A percentile compares a stretch with the other conserved stretches of the same genome.
phyloP scores from a whole-genome alignment of 2,797 vertebrate genomes.

The Limnodromus scolopaceus region DNA sequence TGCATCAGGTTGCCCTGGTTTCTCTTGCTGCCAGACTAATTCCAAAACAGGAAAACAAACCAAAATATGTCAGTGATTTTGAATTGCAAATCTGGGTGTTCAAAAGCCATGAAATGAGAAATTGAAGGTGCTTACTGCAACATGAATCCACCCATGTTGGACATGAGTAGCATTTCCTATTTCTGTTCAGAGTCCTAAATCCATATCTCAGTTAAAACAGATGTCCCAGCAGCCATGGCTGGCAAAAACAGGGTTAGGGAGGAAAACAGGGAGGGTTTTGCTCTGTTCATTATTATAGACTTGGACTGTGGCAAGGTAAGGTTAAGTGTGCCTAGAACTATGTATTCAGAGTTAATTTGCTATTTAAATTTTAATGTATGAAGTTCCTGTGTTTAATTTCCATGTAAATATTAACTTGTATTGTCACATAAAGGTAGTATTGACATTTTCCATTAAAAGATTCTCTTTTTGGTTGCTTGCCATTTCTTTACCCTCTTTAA shows the following conservation, averaged over 20 bases:
- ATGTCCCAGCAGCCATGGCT: neutral
- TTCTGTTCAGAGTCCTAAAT: neutral
- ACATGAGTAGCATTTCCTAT: neutral
- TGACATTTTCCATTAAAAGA: neutral
- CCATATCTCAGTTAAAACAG: neutral
- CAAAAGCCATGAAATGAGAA: constrained; percentile 28
- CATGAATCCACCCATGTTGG: neutral
- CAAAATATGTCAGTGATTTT: neutral
- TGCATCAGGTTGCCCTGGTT: neutral
- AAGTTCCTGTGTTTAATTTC: neutral
- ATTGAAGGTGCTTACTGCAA: neutral
- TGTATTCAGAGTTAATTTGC: neutral
- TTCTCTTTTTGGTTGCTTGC: neutral
- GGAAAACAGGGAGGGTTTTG: neutral
- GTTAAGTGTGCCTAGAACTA: neutral
- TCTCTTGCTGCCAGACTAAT: neutral
- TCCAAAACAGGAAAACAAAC: neutral
- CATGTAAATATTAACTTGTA: neutral
- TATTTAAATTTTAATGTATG: neutral
- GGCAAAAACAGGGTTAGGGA: neutral
- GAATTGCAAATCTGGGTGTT: neutral
- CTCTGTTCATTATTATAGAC: neutral
- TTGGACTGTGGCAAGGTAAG: neutral
- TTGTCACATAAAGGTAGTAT: neutral
- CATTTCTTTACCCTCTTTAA: neutral